Conservation (phyloP, 2,797 vertebrate species). For the Picus viridis region DNA sequence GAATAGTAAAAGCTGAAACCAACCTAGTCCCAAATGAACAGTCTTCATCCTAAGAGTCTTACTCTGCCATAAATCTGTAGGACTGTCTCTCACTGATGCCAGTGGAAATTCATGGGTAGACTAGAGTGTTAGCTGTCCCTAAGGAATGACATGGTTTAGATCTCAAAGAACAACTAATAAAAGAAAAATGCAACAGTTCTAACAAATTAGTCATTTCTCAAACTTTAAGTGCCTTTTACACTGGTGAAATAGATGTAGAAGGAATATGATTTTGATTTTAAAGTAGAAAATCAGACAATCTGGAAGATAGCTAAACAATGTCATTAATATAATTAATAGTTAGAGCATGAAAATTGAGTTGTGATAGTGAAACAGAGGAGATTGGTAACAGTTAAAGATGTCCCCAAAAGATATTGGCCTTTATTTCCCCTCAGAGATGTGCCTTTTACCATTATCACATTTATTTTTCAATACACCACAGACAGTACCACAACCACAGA, state of each 20-base stretch:
- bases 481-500: not conserved
- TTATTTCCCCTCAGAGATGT: not conserved
- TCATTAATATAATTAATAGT: not conserved
- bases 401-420: accelerated
- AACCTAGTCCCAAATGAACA: not conserved
- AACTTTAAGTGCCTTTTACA: not conserved
- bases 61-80: not conserved
- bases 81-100: not conserved
- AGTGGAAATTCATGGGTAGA: not conserved
- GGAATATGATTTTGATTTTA: not conserved
- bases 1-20: not conserved
- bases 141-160: not conserved
- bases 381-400: not conserved
- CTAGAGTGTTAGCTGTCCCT: not conserved
- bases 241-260: not conserved
- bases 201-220: not conserved
- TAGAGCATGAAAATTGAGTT: not conserved
- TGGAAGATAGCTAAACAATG: not conserved
- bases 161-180: not conserved
- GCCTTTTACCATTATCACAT: not conserved
- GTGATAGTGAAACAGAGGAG: not conserved
- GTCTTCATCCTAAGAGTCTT: not conserved
- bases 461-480: not conserved
- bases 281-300: not conserved
- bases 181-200: not conserved